These are phyloP conservation scores for Galago senegalensis DNA, from an alignment of 2,797 vertebrate species.

Conservation along the genomic window DNA sequence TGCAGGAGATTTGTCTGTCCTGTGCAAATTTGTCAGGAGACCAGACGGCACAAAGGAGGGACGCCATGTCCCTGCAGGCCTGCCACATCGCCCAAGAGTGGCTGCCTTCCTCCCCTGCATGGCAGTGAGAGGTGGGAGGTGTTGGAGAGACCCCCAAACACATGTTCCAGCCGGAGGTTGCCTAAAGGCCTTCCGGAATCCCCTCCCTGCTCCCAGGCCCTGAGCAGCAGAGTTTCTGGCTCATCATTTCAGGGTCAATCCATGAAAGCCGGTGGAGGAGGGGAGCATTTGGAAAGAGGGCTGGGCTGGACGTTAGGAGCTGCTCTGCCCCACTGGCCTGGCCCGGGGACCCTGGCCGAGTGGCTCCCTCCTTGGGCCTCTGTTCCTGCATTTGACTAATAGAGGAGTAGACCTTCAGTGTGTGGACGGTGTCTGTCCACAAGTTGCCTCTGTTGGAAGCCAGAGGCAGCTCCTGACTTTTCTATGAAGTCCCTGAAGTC, in stretches of 20 bases:
- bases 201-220: background rate
- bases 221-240: rapidly evolving
- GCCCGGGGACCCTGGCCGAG: rapidly evolving
- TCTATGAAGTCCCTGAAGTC: rapidly evolving
- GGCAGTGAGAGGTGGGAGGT: too few relatives aligned
- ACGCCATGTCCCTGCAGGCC: rapidly evolving
- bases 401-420: background rate
- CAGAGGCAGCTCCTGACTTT: background rate
- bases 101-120: too few relatives aligned
- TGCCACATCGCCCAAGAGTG: too few relatives aligned
- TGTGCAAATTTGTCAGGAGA: background rate
- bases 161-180: rapidly evolving
- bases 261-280: too few relatives aligned
- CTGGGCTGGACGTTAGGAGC: background rate
- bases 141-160: background rate
- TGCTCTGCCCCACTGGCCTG: rapidly evolving
- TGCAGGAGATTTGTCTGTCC: rapidly evolving
- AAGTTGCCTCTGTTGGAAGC: background rate
- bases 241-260: background rate
- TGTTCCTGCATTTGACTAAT: background rate
- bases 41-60: background rate
- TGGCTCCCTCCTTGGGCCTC: rapidly evolving
- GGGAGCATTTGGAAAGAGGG: too few relatives aligned
- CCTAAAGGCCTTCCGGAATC: background rate
- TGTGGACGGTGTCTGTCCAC: background rate